A percentile compares a stretch with the other conserved stretches of the same genome.
These are phyloP conservation scores for Apamea sordens DNA, from an alignment of 2,888 invertebrate species.

Conservation along the genomic window DNA sequence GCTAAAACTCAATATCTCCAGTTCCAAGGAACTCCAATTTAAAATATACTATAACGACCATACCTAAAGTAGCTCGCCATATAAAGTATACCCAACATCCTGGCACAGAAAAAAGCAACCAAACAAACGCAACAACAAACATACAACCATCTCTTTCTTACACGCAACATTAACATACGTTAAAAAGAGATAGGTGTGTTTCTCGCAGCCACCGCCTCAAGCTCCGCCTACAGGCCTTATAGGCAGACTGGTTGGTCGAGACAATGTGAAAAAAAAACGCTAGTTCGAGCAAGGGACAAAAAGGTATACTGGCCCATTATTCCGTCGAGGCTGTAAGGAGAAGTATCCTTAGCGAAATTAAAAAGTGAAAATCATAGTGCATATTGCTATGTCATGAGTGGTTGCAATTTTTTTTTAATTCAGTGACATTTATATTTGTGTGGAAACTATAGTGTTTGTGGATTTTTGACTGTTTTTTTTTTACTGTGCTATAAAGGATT, in stretches of 20 bases:
- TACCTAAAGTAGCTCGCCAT: conserved; percentile 56
- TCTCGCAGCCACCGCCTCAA: conserved; percentile 34
- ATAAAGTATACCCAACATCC: conserved; percentile 60
- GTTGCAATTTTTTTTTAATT: conserved; percentile 69
- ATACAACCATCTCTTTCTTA: conserved; percentile 67
- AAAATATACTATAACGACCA: conserved; percentile 29
- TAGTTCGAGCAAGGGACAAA: conserved; percentile 84
- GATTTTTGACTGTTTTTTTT: conserved; percentile 64
- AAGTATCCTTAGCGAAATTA: conserved; percentile 78
- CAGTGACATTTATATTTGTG: conserved; percentile 75
- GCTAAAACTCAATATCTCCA: neutral
- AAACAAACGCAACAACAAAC: conserved; percentile 60
- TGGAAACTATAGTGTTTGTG: conserved; percentile 79
- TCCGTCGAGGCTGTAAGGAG: conserved; percentile 78
- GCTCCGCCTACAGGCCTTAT: conserved; percentile 80
- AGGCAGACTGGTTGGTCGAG: conserved; percentile 82
- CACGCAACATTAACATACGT: conserved; percentile 43
- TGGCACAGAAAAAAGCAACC: conserved; percentile 72
- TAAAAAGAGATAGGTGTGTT: conserved; percentile 69
- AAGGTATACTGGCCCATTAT: conserved; percentile 84
- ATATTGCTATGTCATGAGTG: conserved; percentile 78
- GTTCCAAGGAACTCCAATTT: conserved; percentile 38
- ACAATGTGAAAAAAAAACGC: conserved; percentile 82
- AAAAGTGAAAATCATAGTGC: conserved; percentile 82
- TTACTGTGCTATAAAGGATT: conserved; percentile 51